These are phyloP conservation scores for Heteromurus nitidus DNA, from an alignment of 2,888 invertebrate species.

Conservation along the genomic window DNA sequence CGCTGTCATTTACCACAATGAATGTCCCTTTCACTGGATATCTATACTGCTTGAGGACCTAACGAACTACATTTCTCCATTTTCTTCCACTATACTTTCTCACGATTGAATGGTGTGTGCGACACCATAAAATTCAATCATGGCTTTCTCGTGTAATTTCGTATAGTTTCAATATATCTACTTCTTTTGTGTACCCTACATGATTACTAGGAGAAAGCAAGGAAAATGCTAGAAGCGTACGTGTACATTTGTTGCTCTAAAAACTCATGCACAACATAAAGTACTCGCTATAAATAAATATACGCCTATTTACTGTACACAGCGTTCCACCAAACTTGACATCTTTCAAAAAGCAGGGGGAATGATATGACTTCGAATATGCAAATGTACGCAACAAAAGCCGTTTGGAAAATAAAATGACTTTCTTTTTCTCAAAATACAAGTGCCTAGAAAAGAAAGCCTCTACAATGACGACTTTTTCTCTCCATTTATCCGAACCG, in stretches of 20 bases:
- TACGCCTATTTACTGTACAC: too few relatives aligned
- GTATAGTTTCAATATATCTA: neutral
- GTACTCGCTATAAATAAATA: too few relatives aligned
- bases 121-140: conserved; percentile 27
- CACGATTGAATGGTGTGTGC: neutral
- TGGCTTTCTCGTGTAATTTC: neutral
- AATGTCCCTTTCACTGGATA: too few relatives aligned
- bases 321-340: too few relatives aligned
- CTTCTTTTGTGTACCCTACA: neutral
- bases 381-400: neutral
- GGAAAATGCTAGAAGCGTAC: neutral
- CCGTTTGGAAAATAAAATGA: conserved; percentile 17
- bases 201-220: neutral
- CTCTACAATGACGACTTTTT: conserved; percentile 19
- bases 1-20: too few relatives aligned
- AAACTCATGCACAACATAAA: too few relatives aligned
- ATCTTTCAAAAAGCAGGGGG: neutral
- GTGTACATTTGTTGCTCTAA: too few relatives aligned
- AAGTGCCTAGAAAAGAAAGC: neutral
- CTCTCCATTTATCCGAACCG: neutral
- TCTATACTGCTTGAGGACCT: too few relatives aligned
- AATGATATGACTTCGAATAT: neutral
- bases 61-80: neutral
- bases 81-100: neutral
- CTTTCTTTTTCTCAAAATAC: neutral